phyloP scores from a whole-genome alignment of 1,140 invertebrate genomes.

The Platorchestia sp. region DNA sequence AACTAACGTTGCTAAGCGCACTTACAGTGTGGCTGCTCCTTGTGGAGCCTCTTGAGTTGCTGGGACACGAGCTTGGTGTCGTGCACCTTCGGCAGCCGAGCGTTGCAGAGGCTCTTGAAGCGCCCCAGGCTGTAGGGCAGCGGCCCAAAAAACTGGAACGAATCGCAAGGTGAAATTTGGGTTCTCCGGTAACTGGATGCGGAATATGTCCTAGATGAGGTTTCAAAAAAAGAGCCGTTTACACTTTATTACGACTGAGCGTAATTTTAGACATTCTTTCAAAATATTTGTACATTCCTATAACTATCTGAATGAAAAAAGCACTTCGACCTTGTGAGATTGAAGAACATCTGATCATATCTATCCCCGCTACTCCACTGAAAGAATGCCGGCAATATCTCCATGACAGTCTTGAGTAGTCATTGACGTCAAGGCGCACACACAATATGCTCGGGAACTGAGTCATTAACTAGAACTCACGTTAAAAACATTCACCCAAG shows the following conservation, averaged over 20 bases:
- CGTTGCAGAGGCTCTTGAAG: not conserved
- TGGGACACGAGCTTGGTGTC: slow-evolving; percentile 2
- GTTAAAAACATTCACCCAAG: too few relatives aligned
- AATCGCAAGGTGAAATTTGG: not conserved
- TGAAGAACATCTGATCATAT: too few relatives aligned
- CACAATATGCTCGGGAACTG: too few relatives aligned
- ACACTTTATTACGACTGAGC: not conserved
- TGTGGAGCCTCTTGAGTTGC: not conserved
- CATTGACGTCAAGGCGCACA: too few relatives aligned
- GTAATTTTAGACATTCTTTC: not conserved
- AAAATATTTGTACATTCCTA: too few relatives aligned
- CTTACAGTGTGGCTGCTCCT: not conserved
- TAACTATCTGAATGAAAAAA: too few relatives aligned
- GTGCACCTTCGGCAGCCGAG: not conserved
- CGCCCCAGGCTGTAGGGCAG: not conserved
- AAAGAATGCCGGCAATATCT: too few relatives aligned
- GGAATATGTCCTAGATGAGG: not conserved
- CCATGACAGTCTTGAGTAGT: too few relatives aligned
- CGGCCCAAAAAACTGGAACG: not conserved
- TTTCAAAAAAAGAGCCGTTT: not conserved
- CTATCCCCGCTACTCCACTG: too few relatives aligned
- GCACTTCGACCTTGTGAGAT: too few relatives aligned
- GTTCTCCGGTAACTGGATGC: not conserved
- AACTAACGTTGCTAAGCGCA: too few relatives aligned
- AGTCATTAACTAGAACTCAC: too few relatives aligned